Evolutionary conservation across 2,888 invertebrate genomes (phyloP).

Genomic region (Rotaria macrura): DNA sequence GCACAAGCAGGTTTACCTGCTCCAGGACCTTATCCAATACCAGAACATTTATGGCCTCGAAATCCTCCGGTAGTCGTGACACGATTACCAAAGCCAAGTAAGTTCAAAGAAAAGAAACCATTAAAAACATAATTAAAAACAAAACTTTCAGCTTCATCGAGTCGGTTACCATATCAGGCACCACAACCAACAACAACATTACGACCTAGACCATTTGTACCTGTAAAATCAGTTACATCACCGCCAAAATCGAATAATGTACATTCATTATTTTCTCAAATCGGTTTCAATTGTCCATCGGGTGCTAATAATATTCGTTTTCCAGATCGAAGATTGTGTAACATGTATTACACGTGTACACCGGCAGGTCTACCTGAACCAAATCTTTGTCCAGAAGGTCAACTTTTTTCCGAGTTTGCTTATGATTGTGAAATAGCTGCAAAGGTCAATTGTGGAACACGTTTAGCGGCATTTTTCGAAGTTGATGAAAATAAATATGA

Average conservation of each 20-base stretch:
- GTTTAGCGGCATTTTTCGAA: slow-evolving; percentile 24
- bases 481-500: background rate
- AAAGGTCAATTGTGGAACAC: slow-evolving; percentile 29
- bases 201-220: background rate
- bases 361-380: slow-evolving; percentile 20
- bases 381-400: slow-evolving; percentile 31
- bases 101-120: background rate
- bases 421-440: slow-evolving; percentile 24
- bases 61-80: background rate
- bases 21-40: background rate
- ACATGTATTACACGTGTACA: slow-evolving; percentile 26
- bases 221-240: background rate
- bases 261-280: background rate
- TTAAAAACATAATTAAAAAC: background rate
- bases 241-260: background rate
- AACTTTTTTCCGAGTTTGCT: slow-evolving; percentile 12
- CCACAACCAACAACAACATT: background rate
- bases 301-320: slow-evolving; percentile 1
- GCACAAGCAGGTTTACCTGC: slow-evolving; percentile 5
- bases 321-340: slow-evolving; percentile 29
- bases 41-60: background rate
- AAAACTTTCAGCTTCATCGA: background rate
- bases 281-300: background rate
- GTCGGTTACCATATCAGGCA: background rate
- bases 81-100: background rate